Percentiles rank a stretch among this genome's conserved stretches.
phyloP scores from a whole-genome alignment of 2,888 invertebrate genomes.

The Drosophila anomelani region DNA sequence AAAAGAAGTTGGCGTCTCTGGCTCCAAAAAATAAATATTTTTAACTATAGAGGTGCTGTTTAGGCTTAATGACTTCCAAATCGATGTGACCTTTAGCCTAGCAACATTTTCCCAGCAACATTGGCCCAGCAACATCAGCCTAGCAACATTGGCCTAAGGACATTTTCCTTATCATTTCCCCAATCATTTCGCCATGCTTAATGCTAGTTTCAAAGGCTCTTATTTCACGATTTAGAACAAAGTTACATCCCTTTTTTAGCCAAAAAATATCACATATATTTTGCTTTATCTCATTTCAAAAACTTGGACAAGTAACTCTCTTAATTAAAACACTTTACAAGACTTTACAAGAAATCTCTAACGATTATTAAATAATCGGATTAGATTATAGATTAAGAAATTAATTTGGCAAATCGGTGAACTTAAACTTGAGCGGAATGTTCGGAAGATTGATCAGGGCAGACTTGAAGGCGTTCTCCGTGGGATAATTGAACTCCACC shows the following conservation, averaged over 20 bases:
- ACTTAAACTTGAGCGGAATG: conserved; percentile 84
- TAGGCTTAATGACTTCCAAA: background rate
- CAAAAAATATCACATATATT: background rate
- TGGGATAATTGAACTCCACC: conserved; percentile 77
- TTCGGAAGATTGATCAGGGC: conserved; percentile 81
- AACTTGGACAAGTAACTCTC: background rate
- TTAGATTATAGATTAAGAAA: background rate
- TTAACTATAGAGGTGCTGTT: background rate
- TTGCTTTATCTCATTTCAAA: background rate
- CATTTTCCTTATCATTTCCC: too few relatives aligned
- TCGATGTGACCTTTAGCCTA: background rate
- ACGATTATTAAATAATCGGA: background rate
- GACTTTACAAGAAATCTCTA: background rate
- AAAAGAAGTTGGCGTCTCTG: too few relatives aligned
- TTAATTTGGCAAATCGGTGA: conserved; percentile 72
- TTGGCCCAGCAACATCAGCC: too few relatives aligned
- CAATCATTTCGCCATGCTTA: background rate
- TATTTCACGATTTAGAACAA: background rate
- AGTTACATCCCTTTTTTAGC: background rate
- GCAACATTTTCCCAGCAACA: background rate
- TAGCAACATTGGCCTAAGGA: background rate
- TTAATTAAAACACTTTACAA: background rate
- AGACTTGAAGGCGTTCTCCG: conserved; percentile 73
- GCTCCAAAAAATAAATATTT: background rate
- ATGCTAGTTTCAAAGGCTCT: background rate